Conservation (phyloP, 2,797 vertebrate species). For the Squalus acanthias region DNA sequence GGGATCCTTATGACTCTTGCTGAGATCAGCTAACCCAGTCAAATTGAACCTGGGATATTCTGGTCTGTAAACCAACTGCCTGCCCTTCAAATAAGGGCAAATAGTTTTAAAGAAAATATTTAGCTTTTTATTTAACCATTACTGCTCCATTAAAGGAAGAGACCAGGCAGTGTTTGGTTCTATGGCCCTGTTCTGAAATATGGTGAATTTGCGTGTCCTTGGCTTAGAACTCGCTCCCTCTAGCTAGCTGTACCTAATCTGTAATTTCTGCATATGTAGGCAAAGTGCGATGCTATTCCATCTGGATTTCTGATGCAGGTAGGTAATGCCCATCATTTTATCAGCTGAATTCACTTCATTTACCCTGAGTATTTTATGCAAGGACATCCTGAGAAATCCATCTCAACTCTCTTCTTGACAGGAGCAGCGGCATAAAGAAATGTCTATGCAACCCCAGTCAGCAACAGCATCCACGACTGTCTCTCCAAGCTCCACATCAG, state of each 20-base stretch:
- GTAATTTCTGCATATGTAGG: constrained; percentile 34
- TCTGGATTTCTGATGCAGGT: constrained; percentile 28
- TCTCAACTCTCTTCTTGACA: constrained; percentile 48
- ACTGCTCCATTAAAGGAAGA: neutral
- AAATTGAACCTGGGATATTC: neutral
- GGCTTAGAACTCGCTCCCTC: neutral
- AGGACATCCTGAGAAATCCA: neutral
- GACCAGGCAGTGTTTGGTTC: neutral
- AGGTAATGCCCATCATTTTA: neutral
- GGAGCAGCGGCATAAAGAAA: constrained; percentile 84
- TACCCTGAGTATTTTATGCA: neutral
- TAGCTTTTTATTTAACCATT: neutral
- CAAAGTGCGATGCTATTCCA: constrained; percentile 34
- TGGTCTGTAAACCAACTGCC: neutral
- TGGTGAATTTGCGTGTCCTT: neutral
- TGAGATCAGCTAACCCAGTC: neutral
- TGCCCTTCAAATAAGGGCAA: neutral
- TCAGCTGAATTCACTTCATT: constrained; percentile 28
- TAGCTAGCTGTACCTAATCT: constrained; percentile 28
- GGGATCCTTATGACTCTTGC: neutral
- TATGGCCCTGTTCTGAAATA: neutral
- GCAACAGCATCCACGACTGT: constrained; percentile 61
- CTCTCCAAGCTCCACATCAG: constrained; percentile 76
- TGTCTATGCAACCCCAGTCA: constrained; percentile 59
- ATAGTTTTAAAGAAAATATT: neutral